phyloP scores from a whole-genome alignment of 92 coral and sea anemone genomes.

The Ricordea florida region DNA sequence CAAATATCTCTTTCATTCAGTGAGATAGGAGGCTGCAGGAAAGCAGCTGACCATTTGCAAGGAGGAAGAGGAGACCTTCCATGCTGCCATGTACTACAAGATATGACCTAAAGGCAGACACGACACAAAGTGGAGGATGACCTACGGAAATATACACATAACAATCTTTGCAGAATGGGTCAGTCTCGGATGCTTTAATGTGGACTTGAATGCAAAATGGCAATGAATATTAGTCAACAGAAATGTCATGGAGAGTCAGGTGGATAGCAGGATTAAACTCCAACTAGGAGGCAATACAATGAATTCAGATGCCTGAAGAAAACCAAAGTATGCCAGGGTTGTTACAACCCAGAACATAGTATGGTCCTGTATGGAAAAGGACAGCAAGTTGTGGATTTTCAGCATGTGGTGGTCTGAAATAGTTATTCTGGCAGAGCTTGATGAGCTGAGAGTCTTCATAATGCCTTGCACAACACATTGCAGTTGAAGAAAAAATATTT shows the following conservation, averaged over 20 bases:
- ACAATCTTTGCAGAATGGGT: constrained; percentile 22
- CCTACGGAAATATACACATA: neutral
- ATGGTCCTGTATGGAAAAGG: neutral
- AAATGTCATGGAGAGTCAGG: neutral
- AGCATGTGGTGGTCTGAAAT: neutral
- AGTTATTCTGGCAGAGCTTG: neutral
- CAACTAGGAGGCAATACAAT: neutral
- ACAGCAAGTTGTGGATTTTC: neutral
- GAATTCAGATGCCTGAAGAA: too few relatives aligned
- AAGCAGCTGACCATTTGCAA: too few relatives aligned
- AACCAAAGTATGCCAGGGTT: constrained; percentile 18
- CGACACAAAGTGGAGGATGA: neutral
- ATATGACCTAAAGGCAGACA: too few relatives aligned
- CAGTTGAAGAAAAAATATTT: neutral
- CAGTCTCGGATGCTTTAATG: constrained; percentile 28
- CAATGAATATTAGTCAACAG: neutral
- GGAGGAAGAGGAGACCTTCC: too few relatives aligned
- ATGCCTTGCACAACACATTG: neutral
- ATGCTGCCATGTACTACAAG: too few relatives aligned
- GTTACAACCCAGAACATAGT: constrained; percentile 21
- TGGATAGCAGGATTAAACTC: neutral
- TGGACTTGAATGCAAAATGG: neutral
- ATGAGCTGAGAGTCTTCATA: neutral
- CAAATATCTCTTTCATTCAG: too few relatives aligned
- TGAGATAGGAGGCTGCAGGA: too few relatives aligned